Base-by-base conservation (phyloP, 2,888 invertebrate species). In the Tridacna crocea region DNA sequence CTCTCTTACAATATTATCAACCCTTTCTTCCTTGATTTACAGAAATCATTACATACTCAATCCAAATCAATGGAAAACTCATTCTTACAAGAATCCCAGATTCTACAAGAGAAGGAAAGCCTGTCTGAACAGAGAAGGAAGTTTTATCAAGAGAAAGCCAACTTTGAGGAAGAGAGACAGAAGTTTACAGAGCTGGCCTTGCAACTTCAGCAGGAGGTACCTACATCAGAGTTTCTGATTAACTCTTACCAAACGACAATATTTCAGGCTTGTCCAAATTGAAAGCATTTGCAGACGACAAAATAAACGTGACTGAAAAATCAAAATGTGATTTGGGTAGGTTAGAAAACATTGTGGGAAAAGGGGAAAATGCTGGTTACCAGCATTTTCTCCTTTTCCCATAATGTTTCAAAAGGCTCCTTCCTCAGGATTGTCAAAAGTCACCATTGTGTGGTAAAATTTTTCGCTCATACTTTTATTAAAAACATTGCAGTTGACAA, bases 131-230 rank as follows among this genome's bases (percentile, higher is more conserved):
- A 92, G 82, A 90, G 88, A 79, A 83, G 88, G 66, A 83, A 89
- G 70, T 92, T 93, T 79, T 85, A 86, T 47, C 88, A 92, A 79
- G 92, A 93, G 84, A 92, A 92, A 75, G 88, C 88, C 0, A 89
- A 92, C 85, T 92, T 93, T 88, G 92, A 93, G 80, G 90, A 92
- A 61, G 93, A 93, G 77, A 84, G 92, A 24, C 88, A 83, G 65
- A 84, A 87, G 48, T 88, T 91, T 48, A 92, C 91, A 48, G 93
- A 93, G 72, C 90, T 91, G 55, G 92, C 92, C 22, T 84, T 91
- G 48, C 84, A 88, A 76, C 87, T 93, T 10, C 90, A 90, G 19
- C 89, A 88, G 77, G 93, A 93, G 91, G 93, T 93, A 70, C 11
- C n/a, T 47, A 65, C 17, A n/a, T 4, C 36, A 36, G 36, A 36